Evolutionary conservation across 35 echinoderm and acorn worm species (phyloP).

Genomic region (Lytechinus variegatus): DNA sequence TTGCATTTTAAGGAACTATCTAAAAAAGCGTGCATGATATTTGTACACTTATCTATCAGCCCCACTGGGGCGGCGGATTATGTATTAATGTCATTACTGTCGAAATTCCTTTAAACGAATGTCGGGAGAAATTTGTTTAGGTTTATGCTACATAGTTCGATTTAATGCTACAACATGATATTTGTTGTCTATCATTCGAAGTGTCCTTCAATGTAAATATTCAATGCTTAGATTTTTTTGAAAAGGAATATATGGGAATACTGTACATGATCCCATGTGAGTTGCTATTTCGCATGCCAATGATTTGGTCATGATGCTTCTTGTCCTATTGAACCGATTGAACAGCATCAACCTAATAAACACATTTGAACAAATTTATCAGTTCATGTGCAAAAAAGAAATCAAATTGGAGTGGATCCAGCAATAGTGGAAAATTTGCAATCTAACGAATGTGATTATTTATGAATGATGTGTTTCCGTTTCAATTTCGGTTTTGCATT

Average conservation of each 20-base stretch:
- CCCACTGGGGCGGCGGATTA: background rate
- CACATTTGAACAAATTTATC: background rate
- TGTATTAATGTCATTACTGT: background rate
- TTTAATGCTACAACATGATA: background rate
- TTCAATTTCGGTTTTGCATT: too few species aligned
- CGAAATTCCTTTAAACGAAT: background rate
- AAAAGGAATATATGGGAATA: background rate
- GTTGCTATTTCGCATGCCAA: background rate
- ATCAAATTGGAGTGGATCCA: background rate
- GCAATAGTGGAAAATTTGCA: too few species aligned
- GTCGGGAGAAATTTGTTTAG: background rate
- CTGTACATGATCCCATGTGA: background rate
- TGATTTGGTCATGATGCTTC: background rate
- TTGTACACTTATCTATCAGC: background rate
- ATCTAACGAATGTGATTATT: too few species aligned
- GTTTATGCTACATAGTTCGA: background rate
- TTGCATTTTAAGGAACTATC: constrained; percentile 24
- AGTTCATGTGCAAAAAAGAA: background rate
- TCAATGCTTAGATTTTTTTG: background rate
- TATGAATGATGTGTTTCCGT: too few species aligned
- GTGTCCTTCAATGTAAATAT: background rate
- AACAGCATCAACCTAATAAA: background rate
- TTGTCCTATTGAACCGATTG: background rate
- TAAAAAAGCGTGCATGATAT: constrained; percentile 33
- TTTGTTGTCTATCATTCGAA: background rate